Percentiles rank a stretch among this genome's conserved stretches.
phyloP scores from a whole-genome alignment of 2,888 invertebrate species.

The Dascillus cervinus region DNA sequence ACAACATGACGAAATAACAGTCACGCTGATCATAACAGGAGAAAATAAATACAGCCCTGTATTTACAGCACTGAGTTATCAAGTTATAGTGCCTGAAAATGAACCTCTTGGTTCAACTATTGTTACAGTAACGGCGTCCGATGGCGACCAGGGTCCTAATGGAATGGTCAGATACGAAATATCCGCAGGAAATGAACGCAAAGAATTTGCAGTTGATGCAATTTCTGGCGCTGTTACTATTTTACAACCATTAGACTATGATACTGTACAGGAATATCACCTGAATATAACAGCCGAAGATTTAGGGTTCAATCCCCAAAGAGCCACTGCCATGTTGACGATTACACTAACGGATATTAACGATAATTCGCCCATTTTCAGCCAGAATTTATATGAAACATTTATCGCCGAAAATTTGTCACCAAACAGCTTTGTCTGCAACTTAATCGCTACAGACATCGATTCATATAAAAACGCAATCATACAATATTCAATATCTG shows the following conservation, averaged over 20 bases:
- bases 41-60: conserved; percentile 74
- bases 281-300: conserved; percentile 84
- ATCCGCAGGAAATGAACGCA: conserved; percentile 72
- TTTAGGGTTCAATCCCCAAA: conserved; percentile 70
- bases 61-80: conserved; percentile 77
- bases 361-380: conserved; percentile 85
- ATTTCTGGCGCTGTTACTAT: conserved; percentile 74
- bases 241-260: conserved; percentile 75
- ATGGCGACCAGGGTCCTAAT: conserved; percentile 82
- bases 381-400: conserved; percentile 67
- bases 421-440: conserved; percentile 64
- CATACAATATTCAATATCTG: conserved; percentile 74
- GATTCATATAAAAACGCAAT: conserved; percentile 85
- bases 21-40: conserved; percentile 74
- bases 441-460: conserved; percentile 70
- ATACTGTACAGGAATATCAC: conserved; percentile 73
- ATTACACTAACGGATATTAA: conserved; percentile 88
- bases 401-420: conserved; percentile 78
- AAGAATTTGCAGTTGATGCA: conserved; percentile 72
- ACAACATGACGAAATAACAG: conserved; percentile 65
- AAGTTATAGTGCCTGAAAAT: conserved; percentile 87
- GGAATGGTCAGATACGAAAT: conserved; percentile 81
- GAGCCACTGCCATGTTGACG: conserved; percentile 71
- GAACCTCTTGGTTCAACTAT: conserved; percentile 81
- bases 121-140: conserved; percentile 74